These are phyloP conservation scores for Strix uralensis DNA, from an alignment of 2,113 vertebrate species.

Conservation along the genomic window DNA sequence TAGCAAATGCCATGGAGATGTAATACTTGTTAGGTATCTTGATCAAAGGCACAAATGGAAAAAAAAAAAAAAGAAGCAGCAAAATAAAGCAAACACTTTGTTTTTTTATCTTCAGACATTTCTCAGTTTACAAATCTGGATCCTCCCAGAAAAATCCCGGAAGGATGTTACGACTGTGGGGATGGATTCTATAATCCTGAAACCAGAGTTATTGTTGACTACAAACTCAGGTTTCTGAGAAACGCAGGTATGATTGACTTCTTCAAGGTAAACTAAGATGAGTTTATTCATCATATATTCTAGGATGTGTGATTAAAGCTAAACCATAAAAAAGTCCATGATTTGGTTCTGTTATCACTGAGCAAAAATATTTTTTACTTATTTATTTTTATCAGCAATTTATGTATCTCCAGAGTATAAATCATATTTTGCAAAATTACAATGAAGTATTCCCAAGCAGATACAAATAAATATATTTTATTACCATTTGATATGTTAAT, in stretches of 20 bases:
- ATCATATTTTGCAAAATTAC: background rate
- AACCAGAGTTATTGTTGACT: constrained; percentile 81
- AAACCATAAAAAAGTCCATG: background rate
- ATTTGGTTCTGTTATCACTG: background rate
- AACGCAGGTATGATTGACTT: constrained; percentile 81
- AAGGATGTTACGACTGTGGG: constrained; percentile 88
- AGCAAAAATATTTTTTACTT: background rate
- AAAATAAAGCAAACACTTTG: background rate
- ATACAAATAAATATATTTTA: background rate
- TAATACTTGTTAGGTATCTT: background rate
- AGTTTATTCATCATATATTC: background rate
- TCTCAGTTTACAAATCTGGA: constrained; percentile 85
- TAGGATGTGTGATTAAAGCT: background rate
- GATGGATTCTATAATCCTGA: constrained; percentile 91
- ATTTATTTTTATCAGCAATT: background rate
- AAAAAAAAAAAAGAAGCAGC: too few relatives aligned
- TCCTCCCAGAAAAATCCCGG: constrained; percentile 81
- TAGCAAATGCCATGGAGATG: background rate
- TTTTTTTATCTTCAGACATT: constrained; percentile 73
- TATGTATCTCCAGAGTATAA: background rate
- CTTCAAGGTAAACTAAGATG: background rate
- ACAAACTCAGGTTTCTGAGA: constrained; percentile 80
- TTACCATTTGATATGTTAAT: background rate
- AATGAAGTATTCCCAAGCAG: constrained; percentile 14
- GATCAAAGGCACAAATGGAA: background rate